These are phyloP conservation scores for Auanema freiburgensis DNA, from an alignment of 2,888 invertebrate species.

Conservation along the genomic window DNA sequence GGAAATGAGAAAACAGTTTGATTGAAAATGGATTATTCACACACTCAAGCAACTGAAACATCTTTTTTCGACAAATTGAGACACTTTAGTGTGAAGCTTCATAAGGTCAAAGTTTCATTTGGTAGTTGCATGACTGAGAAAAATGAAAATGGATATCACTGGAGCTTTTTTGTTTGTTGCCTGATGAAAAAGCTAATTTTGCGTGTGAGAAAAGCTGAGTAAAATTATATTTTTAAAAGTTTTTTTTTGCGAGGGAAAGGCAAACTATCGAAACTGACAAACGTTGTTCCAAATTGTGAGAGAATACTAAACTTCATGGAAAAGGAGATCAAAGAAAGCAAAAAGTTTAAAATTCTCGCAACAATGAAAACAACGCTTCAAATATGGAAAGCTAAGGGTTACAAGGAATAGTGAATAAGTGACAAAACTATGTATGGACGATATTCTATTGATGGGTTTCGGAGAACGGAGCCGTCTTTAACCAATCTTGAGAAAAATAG, in stretches of 20 bases:
- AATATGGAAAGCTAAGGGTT: background rate
- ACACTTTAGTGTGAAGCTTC: no score
- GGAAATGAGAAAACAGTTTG: no score
- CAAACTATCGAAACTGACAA: background rate
- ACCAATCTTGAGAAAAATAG: slow-evolving; percentile 5
- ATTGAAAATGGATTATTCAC: no score
- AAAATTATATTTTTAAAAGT: background rate
- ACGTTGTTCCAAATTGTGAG: background rate
- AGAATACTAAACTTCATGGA: no score
- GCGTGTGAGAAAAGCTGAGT: background rate
- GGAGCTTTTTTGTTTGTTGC: no score
- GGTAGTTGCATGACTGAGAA: no score
- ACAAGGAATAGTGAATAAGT: background rate
- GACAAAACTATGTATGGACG: background rate
- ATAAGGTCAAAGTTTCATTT: no score
- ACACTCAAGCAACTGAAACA: no score
- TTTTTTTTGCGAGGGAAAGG: slow-evolving; percentile 4
- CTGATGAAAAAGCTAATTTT: background rate
- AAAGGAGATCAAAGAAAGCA: background rate
- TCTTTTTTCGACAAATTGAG: no score
- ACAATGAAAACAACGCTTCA: background rate
- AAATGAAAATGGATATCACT: no score
- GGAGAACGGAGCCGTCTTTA: background rate
- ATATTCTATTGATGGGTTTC: background rate
- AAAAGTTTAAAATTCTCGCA: background rate